Evolutionary conservation across 2,888 invertebrate genomes (phyloP).

Genomic region (Drosophila mercatorum): DNA sequence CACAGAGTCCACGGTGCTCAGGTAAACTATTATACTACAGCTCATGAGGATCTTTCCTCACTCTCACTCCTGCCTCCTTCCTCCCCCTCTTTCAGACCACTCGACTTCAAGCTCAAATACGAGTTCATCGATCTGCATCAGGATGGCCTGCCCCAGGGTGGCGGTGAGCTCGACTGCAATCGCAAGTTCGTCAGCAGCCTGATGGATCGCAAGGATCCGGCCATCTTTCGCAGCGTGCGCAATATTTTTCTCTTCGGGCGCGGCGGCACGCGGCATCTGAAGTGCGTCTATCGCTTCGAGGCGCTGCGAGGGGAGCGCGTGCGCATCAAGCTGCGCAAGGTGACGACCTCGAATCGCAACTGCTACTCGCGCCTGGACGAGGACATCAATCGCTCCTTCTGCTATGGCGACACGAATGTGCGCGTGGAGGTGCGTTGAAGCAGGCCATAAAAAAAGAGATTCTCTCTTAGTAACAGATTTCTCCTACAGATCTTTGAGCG

Average conservation of each 20-base stretch:
- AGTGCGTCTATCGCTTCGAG: slow-evolving; percentile 95
- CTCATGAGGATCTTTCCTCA: neutral
- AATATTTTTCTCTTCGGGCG: slow-evolving; percentile 94
- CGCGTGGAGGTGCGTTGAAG: slow-evolving; percentile 86
- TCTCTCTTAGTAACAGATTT: accelerated
- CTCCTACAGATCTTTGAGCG: slow-evolving; percentile 87
- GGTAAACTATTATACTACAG: slow-evolving; percentile 86
- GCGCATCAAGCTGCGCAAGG: slow-evolving; percentile 90
- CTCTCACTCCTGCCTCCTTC: neutral
- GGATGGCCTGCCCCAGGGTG: slow-evolving; percentile 92
- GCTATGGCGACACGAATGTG: slow-evolving; percentile 89
- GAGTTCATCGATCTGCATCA: slow-evolving; percentile 95
- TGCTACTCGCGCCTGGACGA: slow-evolving; percentile 85
- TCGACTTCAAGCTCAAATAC: slow-evolving; percentile 93
- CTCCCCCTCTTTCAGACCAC: slow-evolving; percentile 86
- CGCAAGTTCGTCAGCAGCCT: slow-evolving; percentile 89
- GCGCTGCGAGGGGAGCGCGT: slow-evolving; percentile 93
- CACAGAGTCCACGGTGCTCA: slow-evolving; percentile 93
- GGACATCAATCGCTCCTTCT: slow-evolving; percentile 89
- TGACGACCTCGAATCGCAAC: slow-evolving; percentile 87
- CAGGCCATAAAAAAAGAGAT: too few species aligned
- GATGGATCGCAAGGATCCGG: slow-evolving; percentile 87
- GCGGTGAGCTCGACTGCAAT: slow-evolving; percentile 88
- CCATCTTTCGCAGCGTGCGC: slow-evolving; percentile 91
- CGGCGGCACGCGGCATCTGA: slow-evolving; percentile 92